phyloP scores from a whole-genome alignment of 2,888 invertebrate genomes.

The Sisyra nigra region DNA sequence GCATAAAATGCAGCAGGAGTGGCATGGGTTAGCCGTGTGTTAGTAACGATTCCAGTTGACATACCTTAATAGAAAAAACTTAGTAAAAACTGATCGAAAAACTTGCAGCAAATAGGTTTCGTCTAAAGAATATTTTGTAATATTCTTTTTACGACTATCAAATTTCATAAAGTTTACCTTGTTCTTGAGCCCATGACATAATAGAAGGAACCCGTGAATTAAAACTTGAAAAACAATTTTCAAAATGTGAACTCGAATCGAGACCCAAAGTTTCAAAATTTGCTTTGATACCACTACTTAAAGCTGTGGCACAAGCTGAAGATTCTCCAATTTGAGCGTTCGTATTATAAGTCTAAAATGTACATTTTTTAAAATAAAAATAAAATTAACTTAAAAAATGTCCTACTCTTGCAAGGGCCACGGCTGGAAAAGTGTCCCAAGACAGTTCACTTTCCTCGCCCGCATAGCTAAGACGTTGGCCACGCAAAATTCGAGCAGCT shows the following conservation, averaged over 20 bases:
- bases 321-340: conserved; percentile 59
- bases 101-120: neutral
- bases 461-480: conserved; percentile 37
- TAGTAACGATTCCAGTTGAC: conserved; percentile 41
- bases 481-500: conserved; percentile 50
- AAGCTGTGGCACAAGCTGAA: conserved; percentile 55
- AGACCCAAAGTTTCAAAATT: conserved; percentile 48
- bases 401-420: conserved; percentile 49
- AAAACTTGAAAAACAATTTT: conserved; percentile 41
- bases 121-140: neutral
- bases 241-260: conserved; percentile 41
- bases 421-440: conserved; percentile 58
- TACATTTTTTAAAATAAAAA: neutral
- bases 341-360: conserved; percentile 48
- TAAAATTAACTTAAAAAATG: conserved; percentile 2
- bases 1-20: conserved; percentile 36
- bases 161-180: conserved; percentile 30
- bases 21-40: conserved; percentile 46
- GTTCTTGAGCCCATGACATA: conserved; percentile 46
- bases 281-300: conserved; percentile 52
- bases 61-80: conserved; percentile 6
- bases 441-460: conserved; percentile 49
- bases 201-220: conserved; percentile 42
- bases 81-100: neutral
- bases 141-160: neutral